phyloP scores from a whole-genome alignment of 2,113 vertebrate species.

The Cyanoramphus novaezelandiae region DNA sequence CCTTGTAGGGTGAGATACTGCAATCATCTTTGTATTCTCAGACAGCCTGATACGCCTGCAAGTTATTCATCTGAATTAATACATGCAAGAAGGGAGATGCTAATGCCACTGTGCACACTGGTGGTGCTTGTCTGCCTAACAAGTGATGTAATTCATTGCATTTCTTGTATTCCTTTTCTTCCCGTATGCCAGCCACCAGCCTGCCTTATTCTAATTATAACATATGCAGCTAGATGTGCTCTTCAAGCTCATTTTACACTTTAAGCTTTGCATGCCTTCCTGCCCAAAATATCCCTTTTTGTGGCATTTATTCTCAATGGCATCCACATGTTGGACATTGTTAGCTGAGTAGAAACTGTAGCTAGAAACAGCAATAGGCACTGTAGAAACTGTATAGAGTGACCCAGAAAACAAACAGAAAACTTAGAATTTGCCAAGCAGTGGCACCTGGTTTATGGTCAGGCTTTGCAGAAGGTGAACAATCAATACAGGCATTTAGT shows the following conservation, averaged over 20 bases:
- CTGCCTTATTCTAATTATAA: not conserved
- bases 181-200: rapidly evolving
- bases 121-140: not conserved
- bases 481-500: not conserved
- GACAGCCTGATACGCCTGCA: not conserved
- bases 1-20: not conserved
- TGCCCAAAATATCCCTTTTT: not conserved
- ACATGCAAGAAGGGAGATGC: not conserved
- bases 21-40: not conserved
- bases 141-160: not conserved
- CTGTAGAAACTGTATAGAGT: not conserved
- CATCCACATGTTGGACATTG: not conserved
- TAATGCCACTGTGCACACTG: not conserved
- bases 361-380: not conserved
- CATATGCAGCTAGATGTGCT: not conserved
- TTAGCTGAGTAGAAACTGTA: not conserved
- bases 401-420: not conserved
- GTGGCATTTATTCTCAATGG: not conserved
- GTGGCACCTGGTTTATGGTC: not conserved
- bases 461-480: not conserved
- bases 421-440: not conserved
- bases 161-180: not conserved
- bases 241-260: not conserved
- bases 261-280: not conserved
- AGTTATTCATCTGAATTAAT: not conserved